A percentile compares a stretch with the other conserved stretches of the same genome.
Evolutionary conservation across 2,888 invertebrate genomes (phyloP).

Genomic region (Polylopha cassiicola): DNA sequence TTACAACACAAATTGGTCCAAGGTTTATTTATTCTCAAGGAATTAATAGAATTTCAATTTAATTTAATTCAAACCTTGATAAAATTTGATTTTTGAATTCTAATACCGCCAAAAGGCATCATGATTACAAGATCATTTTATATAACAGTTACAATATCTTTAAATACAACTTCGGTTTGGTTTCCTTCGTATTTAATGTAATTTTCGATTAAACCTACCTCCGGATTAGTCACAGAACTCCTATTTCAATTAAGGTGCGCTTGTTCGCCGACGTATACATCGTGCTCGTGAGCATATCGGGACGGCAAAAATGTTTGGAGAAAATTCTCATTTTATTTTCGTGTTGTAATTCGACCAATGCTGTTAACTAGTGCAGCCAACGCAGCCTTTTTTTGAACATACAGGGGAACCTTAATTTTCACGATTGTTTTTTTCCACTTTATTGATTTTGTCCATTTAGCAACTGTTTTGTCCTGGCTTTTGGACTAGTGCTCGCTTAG

Average conservation of each 20-base stretch:
- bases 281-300: conserved; percentile 40
- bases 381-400: conserved; percentile 48
- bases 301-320: conserved; percentile 32
- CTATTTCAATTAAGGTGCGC: conserved; percentile 67
- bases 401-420: conserved; percentile 48
- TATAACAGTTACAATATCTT: no score
- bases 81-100: no score
- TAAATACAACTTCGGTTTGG: no score
- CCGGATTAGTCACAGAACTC: conserved; percentile 56
- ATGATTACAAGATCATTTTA: no score
- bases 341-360: conserved; percentile 45
- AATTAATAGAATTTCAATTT: no score
- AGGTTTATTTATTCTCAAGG: conserved; percentile 4
- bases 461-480: conserved; percentile 8
- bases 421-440: conserved; percentile 33
- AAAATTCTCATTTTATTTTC: conserved; percentile 47
- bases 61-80: no score
- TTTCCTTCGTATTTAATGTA: conserved; percentile 19
- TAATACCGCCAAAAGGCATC: no score
- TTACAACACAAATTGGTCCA: conserved; percentile 1
- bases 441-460: conserved; percentile 16
- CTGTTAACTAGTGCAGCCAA: conserved; percentile 49
- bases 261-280: conserved; percentile 53
- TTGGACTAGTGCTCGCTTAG: background rate
- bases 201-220: conserved; percentile 38